Conservation (phyloP, 2,113 vertebrate genomes). For the Conger conger region DNA sequence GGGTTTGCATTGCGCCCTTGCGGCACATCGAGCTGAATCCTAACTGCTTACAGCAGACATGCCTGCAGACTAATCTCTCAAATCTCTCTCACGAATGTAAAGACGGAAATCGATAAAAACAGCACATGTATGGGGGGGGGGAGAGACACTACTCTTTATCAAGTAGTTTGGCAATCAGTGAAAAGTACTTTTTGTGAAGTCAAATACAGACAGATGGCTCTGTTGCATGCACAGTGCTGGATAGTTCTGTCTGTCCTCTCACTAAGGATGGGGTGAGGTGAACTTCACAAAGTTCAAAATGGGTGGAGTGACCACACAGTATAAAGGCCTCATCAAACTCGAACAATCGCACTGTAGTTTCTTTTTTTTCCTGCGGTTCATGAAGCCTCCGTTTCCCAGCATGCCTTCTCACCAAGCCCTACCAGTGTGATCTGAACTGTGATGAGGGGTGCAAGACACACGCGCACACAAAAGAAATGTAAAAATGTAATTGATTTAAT, state of each 20-base stretch:
- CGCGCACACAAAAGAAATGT: not conserved
- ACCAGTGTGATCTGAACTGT: not conserved
- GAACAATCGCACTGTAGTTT: not conserved
- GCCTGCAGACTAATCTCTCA: not conserved
- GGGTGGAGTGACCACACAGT: not conserved
- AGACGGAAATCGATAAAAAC: not conserved
- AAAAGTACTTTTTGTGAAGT: not conserved
- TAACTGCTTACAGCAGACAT: constrained; percentile 15
- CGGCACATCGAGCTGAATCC: constrained; percentile 12
- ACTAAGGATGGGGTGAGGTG: not conserved
- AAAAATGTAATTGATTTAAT: not conserved
- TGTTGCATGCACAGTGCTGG: not conserved
- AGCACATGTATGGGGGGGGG: not conserved
- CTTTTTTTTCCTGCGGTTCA: not conserved
- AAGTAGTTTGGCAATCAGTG: constrained; percentile 20
- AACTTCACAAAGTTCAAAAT: not conserved
- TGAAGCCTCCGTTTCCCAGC: not conserved
- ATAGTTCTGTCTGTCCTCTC: not conserved
- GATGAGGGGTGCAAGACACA: not conserved
- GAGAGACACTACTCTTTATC: constrained; percentile 9
- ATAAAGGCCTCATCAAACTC: not conserved
- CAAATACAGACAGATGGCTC: not conserved
- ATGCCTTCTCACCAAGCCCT: not conserved
- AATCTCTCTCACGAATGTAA: constrained; percentile 7
- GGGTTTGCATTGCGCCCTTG: not conserved